Conservation (phyloP, 2,113 vertebrate genomes). For the Pyrgilauda ruficollis region DNA sequence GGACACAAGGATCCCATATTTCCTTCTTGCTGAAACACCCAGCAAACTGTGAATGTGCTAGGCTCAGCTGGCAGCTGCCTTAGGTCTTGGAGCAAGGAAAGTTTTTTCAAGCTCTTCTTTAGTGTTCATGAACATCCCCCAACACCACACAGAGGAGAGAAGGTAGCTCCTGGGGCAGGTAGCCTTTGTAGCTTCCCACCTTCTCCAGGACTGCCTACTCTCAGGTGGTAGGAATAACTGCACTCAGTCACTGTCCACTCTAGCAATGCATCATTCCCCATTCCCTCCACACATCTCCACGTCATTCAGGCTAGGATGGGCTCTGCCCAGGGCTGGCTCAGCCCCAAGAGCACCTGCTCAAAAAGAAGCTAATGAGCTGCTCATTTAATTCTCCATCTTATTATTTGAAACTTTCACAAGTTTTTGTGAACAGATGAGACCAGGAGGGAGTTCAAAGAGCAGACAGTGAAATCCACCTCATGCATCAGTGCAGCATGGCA, state of each 20-base stretch:
- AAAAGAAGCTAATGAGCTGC: not conserved
- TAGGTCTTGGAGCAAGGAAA: not conserved
- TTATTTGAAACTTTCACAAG: not conserved
- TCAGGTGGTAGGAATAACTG: rapidly evolving
- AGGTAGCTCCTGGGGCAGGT: not conserved
- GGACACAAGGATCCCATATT: not conserved
- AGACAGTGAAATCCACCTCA: not conserved
- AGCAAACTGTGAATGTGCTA: not conserved
- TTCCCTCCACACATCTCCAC: too few relatives aligned
- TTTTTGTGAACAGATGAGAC: not conserved
- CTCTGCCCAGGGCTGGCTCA: not conserved
- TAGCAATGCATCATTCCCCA: not conserved
- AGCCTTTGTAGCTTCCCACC: not conserved
- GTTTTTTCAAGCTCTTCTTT: not conserved
- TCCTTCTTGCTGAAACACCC: not conserved
- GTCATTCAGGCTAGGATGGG: not conserved
- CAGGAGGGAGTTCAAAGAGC: not conserved
- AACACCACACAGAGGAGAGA: not conserved
- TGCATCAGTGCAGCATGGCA: rapidly evolving
- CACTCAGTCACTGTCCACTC: not conserved
- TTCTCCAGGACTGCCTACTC: not conserved
- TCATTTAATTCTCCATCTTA: not conserved
- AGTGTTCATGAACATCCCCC: not conserved
- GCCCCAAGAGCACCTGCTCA: not conserved
- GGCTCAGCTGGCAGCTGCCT: not conserved